Base-by-base conservation (phyloP, 2,113 vertebrate species). In the Indicator maculatus region DNA sequence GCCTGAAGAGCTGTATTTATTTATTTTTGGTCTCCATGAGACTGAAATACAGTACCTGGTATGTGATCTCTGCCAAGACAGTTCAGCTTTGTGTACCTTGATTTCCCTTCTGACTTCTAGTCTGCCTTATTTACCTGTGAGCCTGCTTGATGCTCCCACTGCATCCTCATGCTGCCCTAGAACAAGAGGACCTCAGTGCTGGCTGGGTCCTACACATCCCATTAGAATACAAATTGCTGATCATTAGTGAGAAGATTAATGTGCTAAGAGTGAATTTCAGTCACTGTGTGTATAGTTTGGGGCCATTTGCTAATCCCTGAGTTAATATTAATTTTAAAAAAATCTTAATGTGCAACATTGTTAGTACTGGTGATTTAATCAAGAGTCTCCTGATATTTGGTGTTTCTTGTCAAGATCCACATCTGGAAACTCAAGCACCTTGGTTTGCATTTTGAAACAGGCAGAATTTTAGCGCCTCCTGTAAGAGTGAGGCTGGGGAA, bases 231-330 rank as follows among this genome's bases (percentile, higher is more conserved):
- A 84, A 82, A 94, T 65, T 93, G 39, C 70, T 95, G 86, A 84
- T 94, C 86, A 93, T 74, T 87, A 75, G 33, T 77, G 72, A 91
- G 71, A 95, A 93, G 87, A 97, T 94, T 83, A 95, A 95, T 86
- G 78, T 55, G 56, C 63, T 94, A 80, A 55, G 83, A 65, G 89
- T n/a, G 56, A 58, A 85, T 83, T 70, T 85, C 88, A 50, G 83
- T 44, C 21, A 1, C 61, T 50, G 56, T 38, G 69, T 79, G 65
- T 50, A 50, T 16, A 88, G 69, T 82, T 83, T 69, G 88, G 85
- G 82, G 67, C 69, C 14, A 31, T 59, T 94, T 61, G 27, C 44
- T 83, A 83, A 83, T 75, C 88, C 84, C 85, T 0, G 2, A 83
- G 86, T 83, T 78, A 92, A 81, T 71, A 93, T 71, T 95, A 95